A percentile compares a stretch with the other conserved stretches of the same genome.
Evolutionary conservation across 2,113 vertebrate species (phyloP).

Genomic region (Emberiza fucata): DNA sequence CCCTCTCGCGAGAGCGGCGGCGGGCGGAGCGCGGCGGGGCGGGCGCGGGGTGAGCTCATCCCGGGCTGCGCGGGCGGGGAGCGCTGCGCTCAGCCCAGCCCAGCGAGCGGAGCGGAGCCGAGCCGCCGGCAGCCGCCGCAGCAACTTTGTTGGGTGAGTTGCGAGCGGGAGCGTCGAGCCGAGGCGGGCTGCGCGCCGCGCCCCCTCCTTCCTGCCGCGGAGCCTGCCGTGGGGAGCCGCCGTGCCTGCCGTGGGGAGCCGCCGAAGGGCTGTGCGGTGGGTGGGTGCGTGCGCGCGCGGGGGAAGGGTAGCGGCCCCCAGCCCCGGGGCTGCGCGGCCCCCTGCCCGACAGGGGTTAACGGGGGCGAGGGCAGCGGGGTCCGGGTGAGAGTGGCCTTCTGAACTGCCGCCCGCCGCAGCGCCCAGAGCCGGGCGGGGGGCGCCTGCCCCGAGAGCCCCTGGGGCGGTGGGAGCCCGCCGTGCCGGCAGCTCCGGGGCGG

Average conservation of each 20-base stretch:
- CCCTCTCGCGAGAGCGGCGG: slow-evolving; percentile 26
- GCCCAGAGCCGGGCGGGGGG: too few species aligned
- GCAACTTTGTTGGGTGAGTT: slow-evolving; percentile 75
- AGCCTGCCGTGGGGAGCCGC: background rate
- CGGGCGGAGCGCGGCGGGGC: background rate
- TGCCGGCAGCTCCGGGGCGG: background rate
- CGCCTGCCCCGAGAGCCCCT: background rate
- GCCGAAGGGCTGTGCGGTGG: background rate
- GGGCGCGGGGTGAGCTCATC: slow-evolving; percentile 69
- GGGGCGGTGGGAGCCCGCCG: background rate
- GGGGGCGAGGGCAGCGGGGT: background rate
- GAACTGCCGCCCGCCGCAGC: background rate
- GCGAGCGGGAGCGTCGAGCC: background rate
- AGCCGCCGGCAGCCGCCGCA: background rate
- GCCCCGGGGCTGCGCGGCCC: background rate
- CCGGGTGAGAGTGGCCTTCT: background rate
- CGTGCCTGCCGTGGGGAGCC: background rate
- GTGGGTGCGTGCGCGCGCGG: background rate
- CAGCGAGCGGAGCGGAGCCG: background rate
- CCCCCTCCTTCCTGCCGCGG: background rate
- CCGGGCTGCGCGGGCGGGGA: slow-evolving; percentile 18
- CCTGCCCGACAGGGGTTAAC: background rate
- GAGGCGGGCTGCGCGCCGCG: background rate
- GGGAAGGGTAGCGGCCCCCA: background rate
- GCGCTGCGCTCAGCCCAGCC: background rate